Base-by-base conservation (phyloP, 2,888 invertebrate species). In the Lacanobia wlatinum region DNA sequence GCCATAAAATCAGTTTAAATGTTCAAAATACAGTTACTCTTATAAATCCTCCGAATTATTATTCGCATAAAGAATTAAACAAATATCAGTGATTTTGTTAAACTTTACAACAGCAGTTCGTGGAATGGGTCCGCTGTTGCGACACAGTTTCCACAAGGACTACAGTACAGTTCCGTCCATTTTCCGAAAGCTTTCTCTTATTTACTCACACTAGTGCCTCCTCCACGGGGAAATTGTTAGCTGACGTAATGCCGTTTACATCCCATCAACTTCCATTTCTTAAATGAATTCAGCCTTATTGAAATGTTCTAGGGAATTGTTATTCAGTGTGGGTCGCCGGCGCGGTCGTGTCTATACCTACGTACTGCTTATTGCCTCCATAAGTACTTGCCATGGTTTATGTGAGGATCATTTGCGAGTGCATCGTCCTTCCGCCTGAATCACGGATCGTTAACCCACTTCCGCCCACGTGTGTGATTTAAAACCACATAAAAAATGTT, bases 381-480 rank as follows among this genome's bases (percentile, higher is more conserved):
- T 68, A 68, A 48, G 65, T 70, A 62, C 60, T 73, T 64, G 64
- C 40, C 52, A 64, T 74, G 86, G 77, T 70, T 72, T 60, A 82
- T 81, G 73, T 58, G 61, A 56, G 70, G 72, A 76, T 61, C 70
- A 75, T 70, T 66, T 80, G 85, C 74, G 87, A 85, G 89, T 87
- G 89, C 89, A 88, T 88, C 87, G 89, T 87, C 87, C 90, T 88
- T 85, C 84, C 82, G 76, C 88, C 86, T 91, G 91, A 93, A 90
- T 93, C 93, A 92, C 83, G 86, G 92, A 91, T 90, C 93, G 90
- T 93, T 92, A 93, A 90, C 93, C 93, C 83, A 92, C 87, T 90
- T 91, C 91, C 90, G 88, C 93, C 94, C 89, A 93, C 93, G 88
- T 86, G 85, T 82, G 75, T 85, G 59, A 67, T 83, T 84, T 86